Percentiles rank a stretch among this genome's conserved stretches.
Conservation (phyloP, 1,140 invertebrate species). For the Hypothenemus hampei region DNA sequence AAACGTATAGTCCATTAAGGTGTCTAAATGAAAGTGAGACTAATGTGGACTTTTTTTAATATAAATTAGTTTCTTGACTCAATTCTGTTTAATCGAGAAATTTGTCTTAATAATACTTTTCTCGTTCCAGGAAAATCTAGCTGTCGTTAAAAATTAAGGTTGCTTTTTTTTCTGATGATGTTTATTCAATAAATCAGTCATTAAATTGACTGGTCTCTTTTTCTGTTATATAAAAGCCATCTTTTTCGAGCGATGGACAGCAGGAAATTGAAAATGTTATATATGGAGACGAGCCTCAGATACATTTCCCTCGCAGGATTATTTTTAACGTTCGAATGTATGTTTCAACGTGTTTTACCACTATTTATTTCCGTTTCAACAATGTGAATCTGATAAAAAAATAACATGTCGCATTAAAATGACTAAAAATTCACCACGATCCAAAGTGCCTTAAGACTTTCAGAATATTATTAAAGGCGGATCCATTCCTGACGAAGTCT, state of each 20-base stretch:
- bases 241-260: slow-evolving; percentile 14
- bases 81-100: no score
- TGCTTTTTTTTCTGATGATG: no score
- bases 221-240: no score
- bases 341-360: not conserved
- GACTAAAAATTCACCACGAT: not conserved
- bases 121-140: no score
- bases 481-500: slow-evolving; percentile 8
- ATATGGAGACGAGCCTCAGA: slow-evolving; percentile 28
- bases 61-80: no score
- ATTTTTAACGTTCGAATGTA: slow-evolving; percentile 11
- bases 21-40: no score
- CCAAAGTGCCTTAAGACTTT: slow-evolving; percentile 9
- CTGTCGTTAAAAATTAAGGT: no score
- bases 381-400: not conserved
- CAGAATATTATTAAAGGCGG: slow-evolving; percentile 11
- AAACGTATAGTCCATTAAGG: no score
- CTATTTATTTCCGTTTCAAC: not conserved
- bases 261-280: slow-evolving; percentile 33
- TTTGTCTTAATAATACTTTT: no score
- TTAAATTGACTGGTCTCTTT: no score
- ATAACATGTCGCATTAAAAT: not conserved
- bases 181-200: no score
- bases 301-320: slow-evolving; percentile 22
- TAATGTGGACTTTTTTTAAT: no score